These are phyloP conservation scores for Geophilus truncorum DNA, from an alignment of 2,888 invertebrate species.

Conservation along the genomic window DNA sequence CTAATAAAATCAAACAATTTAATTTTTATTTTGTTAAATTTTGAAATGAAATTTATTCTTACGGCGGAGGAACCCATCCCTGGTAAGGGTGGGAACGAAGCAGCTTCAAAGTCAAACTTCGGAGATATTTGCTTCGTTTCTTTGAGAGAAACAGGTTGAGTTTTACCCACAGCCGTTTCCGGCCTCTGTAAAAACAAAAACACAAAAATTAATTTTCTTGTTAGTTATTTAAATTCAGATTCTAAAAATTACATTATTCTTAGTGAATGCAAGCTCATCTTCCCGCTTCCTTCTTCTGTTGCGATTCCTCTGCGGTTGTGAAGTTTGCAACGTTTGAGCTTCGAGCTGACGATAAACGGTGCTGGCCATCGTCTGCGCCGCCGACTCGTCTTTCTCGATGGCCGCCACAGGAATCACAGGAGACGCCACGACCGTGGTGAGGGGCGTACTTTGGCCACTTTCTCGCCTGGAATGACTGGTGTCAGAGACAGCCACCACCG, in stretches of 20 bases:
- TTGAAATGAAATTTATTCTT: too few relatives aligned
- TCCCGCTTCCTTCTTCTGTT: conserved; percentile 37
- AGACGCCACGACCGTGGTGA: neutral
- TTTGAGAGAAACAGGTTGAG: conserved; percentile 30
- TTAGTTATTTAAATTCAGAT: neutral
- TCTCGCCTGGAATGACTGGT: conserved; percentile 29
- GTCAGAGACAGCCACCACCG: neutral
- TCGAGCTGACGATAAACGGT: conserved; percentile 12
- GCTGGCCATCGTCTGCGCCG: neutral
- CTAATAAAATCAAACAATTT: conserved; percentile 38
- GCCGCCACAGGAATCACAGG: neutral
- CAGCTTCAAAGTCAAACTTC: conserved; percentile 50
- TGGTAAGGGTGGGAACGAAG: conserved; percentile 51
- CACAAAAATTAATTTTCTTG: neutral
- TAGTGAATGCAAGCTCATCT: conserved; percentile 33
- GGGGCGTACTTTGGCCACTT: conserved; percentile 33
- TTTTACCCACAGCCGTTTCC: neutral
- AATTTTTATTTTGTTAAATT: neutral
- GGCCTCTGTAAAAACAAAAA: conserved; percentile 4
- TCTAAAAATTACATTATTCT: conserved; percentile 9
- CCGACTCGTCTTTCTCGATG: conserved; percentile 27
- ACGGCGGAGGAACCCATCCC: conserved; percentile 44
- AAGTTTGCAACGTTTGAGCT: conserved; percentile 24
- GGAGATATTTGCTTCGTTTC: conserved; percentile 41
- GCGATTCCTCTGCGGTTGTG: conserved; percentile 33